phyloP scores from a whole-genome alignment of 2,797 vertebrate genomes.

The Miichthys miiuy region DNA sequence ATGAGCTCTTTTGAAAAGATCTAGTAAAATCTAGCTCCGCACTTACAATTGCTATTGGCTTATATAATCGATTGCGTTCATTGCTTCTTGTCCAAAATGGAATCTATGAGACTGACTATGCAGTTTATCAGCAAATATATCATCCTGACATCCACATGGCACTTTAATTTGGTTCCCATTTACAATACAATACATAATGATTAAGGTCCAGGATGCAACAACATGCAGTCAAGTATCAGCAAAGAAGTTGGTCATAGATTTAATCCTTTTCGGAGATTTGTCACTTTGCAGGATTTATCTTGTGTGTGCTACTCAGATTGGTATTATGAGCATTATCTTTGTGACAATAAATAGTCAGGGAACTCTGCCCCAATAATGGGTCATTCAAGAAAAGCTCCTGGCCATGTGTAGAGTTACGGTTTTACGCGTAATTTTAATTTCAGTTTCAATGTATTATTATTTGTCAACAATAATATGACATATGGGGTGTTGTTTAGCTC shows the following conservation, averaged over 20 bases:
- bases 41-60: slow-evolving; percentile 10
- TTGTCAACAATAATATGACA: too few species aligned
- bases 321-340: neutral
- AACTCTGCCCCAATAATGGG: neutral
- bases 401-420: neutral
- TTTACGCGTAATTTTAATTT: neutral
- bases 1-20: slow-evolving; percentile 32
- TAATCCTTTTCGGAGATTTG: neutral
- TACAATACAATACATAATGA: slow-evolving; percentile 36
- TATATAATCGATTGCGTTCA: slow-evolving; percentile 36
- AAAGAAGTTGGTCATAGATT: neutral
- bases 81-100: slow-evolving; percentile 17
- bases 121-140: slow-evolving; percentile 19
- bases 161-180: neutral
- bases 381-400: neutral
- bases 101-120: slow-evolving; percentile 2
- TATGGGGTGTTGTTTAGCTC: too few species aligned
- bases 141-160: neutral
- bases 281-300: neutral
- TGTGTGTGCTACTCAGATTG: neutral
- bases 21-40: slow-evolving; percentile 17
- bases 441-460: too few species aligned
- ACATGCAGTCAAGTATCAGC: slow-evolving; percentile 1
- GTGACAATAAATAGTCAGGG: neutral
- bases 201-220: neutral